Conservation (phyloP, 92 coral and sea anemone species). For the Umimayanthus chanpuru region DNA sequence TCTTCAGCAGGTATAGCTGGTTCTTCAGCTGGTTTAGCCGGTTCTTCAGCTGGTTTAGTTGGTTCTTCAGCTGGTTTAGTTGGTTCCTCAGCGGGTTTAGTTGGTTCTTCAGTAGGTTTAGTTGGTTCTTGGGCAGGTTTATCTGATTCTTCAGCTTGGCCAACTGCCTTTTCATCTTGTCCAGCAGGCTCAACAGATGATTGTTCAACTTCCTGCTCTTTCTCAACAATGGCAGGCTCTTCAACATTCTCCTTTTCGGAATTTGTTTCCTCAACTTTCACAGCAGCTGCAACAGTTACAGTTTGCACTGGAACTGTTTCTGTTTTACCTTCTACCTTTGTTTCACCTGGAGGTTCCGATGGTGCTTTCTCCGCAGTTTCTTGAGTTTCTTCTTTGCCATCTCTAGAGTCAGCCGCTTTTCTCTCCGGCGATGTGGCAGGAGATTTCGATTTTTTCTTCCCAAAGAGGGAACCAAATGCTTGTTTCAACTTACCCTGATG, state of each 20-base stretch:
- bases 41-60: neutral
- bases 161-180: neutral
- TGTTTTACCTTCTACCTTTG: neutral
- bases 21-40: constrained; percentile 8
- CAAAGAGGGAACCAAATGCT: constrained; percentile 54
- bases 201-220: constrained; percentile 15
- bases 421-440: neutral
- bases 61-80: neutral
- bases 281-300: neutral
- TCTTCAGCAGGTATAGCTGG: neutral
- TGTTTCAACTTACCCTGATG: constrained; percentile 47
- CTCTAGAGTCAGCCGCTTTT: constrained; percentile 8
- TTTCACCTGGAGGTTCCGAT: constrained; percentile 1
- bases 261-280: constrained; percentile 18
- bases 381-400: constrained; percentile 17
- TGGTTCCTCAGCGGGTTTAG: neutral
- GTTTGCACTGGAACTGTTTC: constrained; percentile 12
- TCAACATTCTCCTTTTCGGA: constrained; percentile 9
- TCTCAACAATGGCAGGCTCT: neutral
- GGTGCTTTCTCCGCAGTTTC: neutral
- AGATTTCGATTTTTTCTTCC: constrained; percentile 44
- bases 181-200: neutral
- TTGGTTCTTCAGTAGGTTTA: neutral
- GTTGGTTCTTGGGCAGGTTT: neutral
- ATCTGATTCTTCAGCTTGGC: neutral